Evolutionary conservation across 2,888 invertebrate species (phyloP), one percentile per base, ranked within the genome.

Genomic region (Harmothoe impar): DNA sequence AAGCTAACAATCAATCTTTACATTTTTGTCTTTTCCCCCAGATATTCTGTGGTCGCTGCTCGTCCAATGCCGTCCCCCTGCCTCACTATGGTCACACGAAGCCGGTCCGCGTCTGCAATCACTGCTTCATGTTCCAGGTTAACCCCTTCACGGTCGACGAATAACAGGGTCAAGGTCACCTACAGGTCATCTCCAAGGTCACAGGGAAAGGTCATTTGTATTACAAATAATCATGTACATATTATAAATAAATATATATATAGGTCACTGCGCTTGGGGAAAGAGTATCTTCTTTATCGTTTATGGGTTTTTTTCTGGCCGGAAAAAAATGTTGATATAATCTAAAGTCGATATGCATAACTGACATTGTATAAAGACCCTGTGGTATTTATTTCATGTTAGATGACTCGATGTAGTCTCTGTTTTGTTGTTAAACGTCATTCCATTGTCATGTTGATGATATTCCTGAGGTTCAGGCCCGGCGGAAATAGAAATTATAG

Each of bases 21-120:
- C n/a, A n/a, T n/a, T n/a, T n/a, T n/a, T 43, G 43, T 43, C 43
- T 43, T 43, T 43, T n/a, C n/a, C n/a, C n/a, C n/a, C 97, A 98
- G 97, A 98, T 99, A 77, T 99, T 99, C 96, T 99, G 99, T 96
- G 98, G 98, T 0, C 97, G 98, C 84, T 99, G 99, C 96, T 99
- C 99, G 93, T 97, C 98, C 86, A 98, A 98, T 96, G 98, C 98
- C 92, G 98, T 98, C 91, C 98, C 99, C 35, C 96, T 99, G 93
- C 99, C 99, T 20, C 98, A 98, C 95, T 99, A 97, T 96, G 99
- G 99, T 0, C 98, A 98, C 94, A 96, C 97, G 93, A 98, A 98
- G 95, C 98, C 99, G 10, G 99, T 99, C 5, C 97, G 99, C 68
- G 99, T 99, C 62, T 99, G 99, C 96, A 98, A 98, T 95, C 97